Percentiles rank a stretch among this genome's conserved stretches.
phyloP scores from a whole-genome alignment of 2,113 vertebrate genomes.

The Oreochromis niloticus region DNA sequence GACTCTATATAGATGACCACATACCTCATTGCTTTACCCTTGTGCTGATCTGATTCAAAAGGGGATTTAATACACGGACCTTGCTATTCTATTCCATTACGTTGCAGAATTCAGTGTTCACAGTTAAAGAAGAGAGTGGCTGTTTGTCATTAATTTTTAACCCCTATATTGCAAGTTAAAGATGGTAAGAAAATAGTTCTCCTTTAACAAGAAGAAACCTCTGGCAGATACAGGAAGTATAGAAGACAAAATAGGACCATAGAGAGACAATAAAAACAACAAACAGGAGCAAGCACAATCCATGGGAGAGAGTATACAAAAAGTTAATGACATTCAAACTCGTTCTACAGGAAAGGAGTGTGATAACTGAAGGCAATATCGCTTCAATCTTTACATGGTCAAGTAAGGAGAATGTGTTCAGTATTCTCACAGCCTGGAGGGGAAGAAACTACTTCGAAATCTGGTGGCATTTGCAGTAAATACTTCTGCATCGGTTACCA shows the following conservation, averaged over 20 bases:
- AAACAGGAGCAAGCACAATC: not conserved
- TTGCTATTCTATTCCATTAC: not conserved
- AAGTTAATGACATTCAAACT: not conserved
- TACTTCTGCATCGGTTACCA: not conserved
- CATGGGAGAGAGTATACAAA: not conserved
- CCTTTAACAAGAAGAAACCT: not conserved
- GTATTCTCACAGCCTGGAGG: not conserved
- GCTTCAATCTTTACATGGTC: not conserved
- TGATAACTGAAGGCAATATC: not conserved
- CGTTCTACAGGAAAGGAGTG: not conserved
- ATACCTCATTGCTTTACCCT: not conserved
- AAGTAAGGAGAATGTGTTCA: not conserved
- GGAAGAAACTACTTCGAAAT: not conserved
- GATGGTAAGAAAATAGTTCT: not conserved
- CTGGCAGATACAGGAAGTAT: not conserved
- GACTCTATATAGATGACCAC: not conserved
- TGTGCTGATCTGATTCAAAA: not conserved
- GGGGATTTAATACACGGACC: conserved; percentile 14
- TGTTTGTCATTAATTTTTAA: not conserved
- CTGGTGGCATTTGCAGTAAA: not conserved
- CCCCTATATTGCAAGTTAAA: not conserved
- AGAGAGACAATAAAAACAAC: not conserved
- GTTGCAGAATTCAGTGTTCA: not conserved
- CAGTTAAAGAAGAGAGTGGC: not conserved
- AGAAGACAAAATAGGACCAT: not conserved